A percentile compares a stretch with the other conserved stretches of the same genome.
phyloP scores from a whole-genome alignment of 2,888 invertebrate genomes.

The Cetonia aurata region DNA sequence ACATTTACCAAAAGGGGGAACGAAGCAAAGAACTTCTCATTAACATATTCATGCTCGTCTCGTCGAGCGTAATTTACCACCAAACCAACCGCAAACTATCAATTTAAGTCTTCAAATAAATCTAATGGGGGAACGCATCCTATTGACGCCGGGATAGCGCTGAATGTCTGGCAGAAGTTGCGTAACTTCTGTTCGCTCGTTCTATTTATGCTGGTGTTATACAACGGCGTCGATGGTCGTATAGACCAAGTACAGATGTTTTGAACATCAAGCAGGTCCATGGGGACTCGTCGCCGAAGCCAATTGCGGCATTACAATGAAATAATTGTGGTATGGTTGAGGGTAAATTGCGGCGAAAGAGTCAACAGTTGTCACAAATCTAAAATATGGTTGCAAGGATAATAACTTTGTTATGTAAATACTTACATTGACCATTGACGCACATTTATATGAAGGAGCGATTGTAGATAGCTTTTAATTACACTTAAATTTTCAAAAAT shows the following conservation, averaged over 20 bases:
- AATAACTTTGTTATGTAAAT: no score
- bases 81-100: constrained; percentile 23
- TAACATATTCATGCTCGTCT: neutral
- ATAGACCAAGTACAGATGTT: constrained; percentile 35
- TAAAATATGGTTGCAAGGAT: no score
- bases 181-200: constrained; percentile 1
- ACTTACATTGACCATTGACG: no score
- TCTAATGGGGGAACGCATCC: neutral
- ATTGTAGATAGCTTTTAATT: no score
- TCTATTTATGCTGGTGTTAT: neutral
- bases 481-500: no score
- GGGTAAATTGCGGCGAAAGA: neutral
- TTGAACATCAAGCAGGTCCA: constrained; percentile 26
- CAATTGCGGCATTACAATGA: constrained; percentile 32
- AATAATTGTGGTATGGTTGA: constrained; percentile 15
- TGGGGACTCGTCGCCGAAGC: constrained; percentile 35
- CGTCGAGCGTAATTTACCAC: constrained; percentile 15
- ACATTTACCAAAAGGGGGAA: no score
- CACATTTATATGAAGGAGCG: no score
- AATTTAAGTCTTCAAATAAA: constrained; percentile 14
- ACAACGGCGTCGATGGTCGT: constrained; percentile 3
- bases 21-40: constrained; percentile 10
- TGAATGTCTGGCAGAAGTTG: neutral
- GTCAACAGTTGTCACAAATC: no score
- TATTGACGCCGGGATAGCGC: neutral